These are phyloP conservation scores for Dasypolia templi DNA, from an alignment of 2,888 invertebrate genomes.

Conservation along the genomic window DNA sequence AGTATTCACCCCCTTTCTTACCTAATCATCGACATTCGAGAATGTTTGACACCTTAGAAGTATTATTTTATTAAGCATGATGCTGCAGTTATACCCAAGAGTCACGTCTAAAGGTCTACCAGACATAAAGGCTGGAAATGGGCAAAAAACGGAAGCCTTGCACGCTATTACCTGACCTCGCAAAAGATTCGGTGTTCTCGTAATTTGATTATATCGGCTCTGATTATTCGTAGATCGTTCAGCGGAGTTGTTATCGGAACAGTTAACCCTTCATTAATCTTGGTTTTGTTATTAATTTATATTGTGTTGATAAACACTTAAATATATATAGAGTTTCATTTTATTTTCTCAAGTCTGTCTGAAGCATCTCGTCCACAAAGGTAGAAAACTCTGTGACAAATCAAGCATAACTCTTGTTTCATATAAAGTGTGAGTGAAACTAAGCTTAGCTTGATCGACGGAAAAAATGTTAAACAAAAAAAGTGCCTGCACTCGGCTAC, in stretches of 20 bases:
- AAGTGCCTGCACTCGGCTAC: too few relatives aligned
- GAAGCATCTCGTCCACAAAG: too few relatives aligned
- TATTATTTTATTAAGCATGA: not conserved
- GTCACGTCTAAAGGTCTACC: not conserved
- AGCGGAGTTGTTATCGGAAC: slow-evolving; percentile 20
- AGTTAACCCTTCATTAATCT: slow-evolving; percentile 19
- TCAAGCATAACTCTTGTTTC: too few relatives aligned
- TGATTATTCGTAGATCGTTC: slow-evolving; percentile 18
- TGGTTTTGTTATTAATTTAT: slow-evolving; percentile 14
- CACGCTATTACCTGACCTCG: slow-evolving; percentile 44
- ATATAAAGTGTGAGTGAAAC: too few relatives aligned
- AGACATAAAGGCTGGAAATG: slow-evolving; percentile 12
- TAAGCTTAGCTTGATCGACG: too few relatives aligned
- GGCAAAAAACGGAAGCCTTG: slow-evolving; percentile 48
- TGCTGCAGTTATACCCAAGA: not conserved
- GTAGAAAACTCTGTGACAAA: not conserved
- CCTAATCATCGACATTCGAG: not conserved
- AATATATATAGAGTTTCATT: not conserved
- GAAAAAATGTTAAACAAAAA: too few relatives aligned
- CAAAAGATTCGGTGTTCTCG: slow-evolving; percentile 40
- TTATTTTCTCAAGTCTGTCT: not conserved
- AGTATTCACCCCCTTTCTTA: not conserved
- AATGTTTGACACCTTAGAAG: not conserved
- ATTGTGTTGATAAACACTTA: not conserved
- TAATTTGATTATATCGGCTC: slow-evolving; percentile 49